Base-by-base conservation (phyloP, 2,113 vertebrate species). In the Sinocyclocheilus maitianheensis region DNA sequence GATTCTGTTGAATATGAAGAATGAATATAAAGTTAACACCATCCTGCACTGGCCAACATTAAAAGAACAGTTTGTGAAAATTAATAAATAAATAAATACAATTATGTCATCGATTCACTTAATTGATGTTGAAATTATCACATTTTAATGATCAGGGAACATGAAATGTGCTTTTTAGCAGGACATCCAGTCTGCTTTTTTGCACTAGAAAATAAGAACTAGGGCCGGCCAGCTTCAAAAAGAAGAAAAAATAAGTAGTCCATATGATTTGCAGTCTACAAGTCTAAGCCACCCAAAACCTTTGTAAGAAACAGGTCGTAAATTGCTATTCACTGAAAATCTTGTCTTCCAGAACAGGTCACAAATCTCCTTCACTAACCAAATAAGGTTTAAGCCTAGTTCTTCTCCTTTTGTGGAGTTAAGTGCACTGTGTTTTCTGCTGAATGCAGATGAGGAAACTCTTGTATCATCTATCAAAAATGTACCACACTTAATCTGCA, bases 1-100 rank as follows among this genome's bases (percentile, higher is more conserved):
- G 69, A 74, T 74, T 80, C 77, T 80, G 77, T 80, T 76, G 1
- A 55, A 34, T 55, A 55, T 55, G 53, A 77, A 34, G 7, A 22
- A 77, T 30, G 51, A 77, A 34, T 12, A 77, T 55, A 24, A 24
- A n/a, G 43, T 26, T 76, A 76, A 48, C 6, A 0, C 2, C 72
- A 46, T 75, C 3, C 40, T 46, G 71, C 40, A 74, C 20, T 37
- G 30, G 18, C 20, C 40, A 48, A 48, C 22, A 48, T 76, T 24
- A 48, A 48, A 75, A 12, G n/a, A 11, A 24, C n/a, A 24, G 11
- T 14, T 76, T 6, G 7, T n/a, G 43, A 76, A 46, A 63, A 12
- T 55, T 1, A n/a, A 58, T 58, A 14, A 51, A 55, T 5, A 55
- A 55, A 6, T 55, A 18, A 71, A 20, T 18, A 0, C 10, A 20